phyloP scores from a whole-genome alignment of 2,888 invertebrate species.

The Thereva nobilitata region DNA sequence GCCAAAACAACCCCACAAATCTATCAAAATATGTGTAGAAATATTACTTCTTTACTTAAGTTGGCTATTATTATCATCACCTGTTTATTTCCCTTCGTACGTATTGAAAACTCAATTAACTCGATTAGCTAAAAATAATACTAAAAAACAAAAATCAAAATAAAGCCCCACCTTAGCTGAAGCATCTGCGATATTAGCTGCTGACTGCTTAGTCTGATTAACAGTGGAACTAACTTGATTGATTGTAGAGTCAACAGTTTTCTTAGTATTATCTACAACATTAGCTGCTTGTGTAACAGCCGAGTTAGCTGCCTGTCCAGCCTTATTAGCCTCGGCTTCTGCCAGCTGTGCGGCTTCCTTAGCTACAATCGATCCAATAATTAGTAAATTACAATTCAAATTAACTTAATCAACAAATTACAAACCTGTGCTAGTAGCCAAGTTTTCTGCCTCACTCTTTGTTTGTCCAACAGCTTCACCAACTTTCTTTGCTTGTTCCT shows the following conservation, averaged over 20 bases:
- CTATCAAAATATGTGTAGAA: no score
- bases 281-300: conserved; percentile 51
- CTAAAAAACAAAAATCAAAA: neutral
- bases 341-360: conserved; percentile 57
- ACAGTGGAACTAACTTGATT: conserved; percentile 50
- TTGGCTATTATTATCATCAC: no score
- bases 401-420: conserved; percentile 12
- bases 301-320: conserved; percentile 55
- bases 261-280: conserved; percentile 51
- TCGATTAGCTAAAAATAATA: no score
- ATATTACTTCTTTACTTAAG: no score
- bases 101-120: no score
- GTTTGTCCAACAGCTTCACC: conserved; percentile 65
- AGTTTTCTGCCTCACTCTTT: conserved; percentile 61
- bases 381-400: conserved; percentile 10
- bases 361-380: conserved; percentile 45
- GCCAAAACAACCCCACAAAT: no score
- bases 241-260: conserved; percentile 50
- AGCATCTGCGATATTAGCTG: conserved; percentile 53
- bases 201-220: conserved; percentile 54
- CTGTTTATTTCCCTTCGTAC: no score
- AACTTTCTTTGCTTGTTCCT: conserved; percentile 68
- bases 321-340: conserved; percentile 52
- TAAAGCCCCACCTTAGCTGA: conserved; percentile 48
- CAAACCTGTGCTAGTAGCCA: conserved; percentile 60